Percentiles rank a stretch among this genome's conserved stretches.
phyloP scores from a whole-genome alignment of 2,113 vertebrate genomes.

The Piliocolobus tephrosceles region DNA sequence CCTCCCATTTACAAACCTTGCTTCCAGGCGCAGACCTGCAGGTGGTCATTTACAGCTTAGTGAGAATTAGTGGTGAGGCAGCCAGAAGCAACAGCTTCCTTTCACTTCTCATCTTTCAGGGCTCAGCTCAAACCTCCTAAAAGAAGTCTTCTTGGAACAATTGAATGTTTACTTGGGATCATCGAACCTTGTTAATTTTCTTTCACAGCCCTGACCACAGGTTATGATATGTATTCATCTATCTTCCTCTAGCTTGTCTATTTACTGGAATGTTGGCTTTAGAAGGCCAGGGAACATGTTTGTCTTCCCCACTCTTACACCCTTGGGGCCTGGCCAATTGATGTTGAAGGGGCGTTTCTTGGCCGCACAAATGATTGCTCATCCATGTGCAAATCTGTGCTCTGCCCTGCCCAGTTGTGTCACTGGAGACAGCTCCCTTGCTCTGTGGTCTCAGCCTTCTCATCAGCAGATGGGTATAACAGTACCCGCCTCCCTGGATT shows the following conservation, averaged over 20 bases:
- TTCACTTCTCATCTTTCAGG: not conserved
- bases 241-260: not conserved
- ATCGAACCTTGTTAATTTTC: not conserved
- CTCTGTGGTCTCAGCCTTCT: not conserved
- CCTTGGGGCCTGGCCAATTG: not conserved
- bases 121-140: not conserved
- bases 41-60: not conserved
- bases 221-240: not conserved
- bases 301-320: not conserved
- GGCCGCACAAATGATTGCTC: not conserved
- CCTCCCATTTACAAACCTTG: not conserved
- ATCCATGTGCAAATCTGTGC: not conserved
- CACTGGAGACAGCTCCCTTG: not conserved
- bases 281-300: not conserved
- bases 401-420: not conserved
- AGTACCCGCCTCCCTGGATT: not conserved
- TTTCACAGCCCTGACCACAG: not conserved
- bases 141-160: not conserved
- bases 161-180: not conserved
- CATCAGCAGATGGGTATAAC: not conserved
- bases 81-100: not conserved
- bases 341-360: not conserved
- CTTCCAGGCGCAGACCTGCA: not conserved
- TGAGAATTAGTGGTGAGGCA: not conserved
- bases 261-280: not conserved